Evolutionary conservation across 2,888 invertebrate species (phyloP).

Genomic region (Eretmocerus hayati): DNA sequence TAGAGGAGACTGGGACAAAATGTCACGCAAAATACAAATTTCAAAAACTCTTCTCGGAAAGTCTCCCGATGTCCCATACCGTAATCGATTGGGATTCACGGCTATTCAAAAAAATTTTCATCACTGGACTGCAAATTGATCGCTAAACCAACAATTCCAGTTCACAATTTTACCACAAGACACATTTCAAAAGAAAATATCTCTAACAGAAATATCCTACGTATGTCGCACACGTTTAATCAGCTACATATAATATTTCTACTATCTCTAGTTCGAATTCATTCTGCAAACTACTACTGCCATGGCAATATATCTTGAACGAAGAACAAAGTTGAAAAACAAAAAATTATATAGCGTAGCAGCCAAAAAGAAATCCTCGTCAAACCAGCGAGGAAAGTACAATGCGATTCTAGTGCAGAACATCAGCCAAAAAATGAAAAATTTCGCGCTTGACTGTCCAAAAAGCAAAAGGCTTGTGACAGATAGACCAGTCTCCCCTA

Average conservation of each 20-base stretch:
- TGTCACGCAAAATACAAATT: slow-evolving; percentile 18
- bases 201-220: slow-evolving; percentile 14
- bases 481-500: slow-evolving; percentile 20
- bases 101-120: too few relatives aligned
- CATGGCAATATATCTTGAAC: slow-evolving; percentile 4
- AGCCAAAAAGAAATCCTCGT: slow-evolving; percentile 4
- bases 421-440: slow-evolving; percentile 1
- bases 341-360: slow-evolving; percentile 1
- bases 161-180: too few relatives aligned
- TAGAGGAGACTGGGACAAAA: slow-evolving; percentile 19
- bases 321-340: neutral
- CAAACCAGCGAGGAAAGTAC: neutral
- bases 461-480: slow-evolving; percentile 5
- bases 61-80: neutral
- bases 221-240: slow-evolving; percentile 1
- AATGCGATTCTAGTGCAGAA: slow-evolving; percentile 1
- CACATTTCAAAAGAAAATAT: too few relatives aligned
- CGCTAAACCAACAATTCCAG: too few relatives aligned
- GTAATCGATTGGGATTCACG: too few relatives aligned
- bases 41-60: slow-evolving; percentile 7
- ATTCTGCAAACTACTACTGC: slow-evolving; percentile 16
- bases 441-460: slow-evolving; percentile 5
- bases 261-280: slow-evolving; percentile 11
- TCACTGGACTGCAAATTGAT: too few relatives aligned
- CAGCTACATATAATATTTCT: slow-evolving; percentile 13